Conservation (phyloP, 2,888 invertebrate species). For the Parapristionchus giblindavisi region DNA sequence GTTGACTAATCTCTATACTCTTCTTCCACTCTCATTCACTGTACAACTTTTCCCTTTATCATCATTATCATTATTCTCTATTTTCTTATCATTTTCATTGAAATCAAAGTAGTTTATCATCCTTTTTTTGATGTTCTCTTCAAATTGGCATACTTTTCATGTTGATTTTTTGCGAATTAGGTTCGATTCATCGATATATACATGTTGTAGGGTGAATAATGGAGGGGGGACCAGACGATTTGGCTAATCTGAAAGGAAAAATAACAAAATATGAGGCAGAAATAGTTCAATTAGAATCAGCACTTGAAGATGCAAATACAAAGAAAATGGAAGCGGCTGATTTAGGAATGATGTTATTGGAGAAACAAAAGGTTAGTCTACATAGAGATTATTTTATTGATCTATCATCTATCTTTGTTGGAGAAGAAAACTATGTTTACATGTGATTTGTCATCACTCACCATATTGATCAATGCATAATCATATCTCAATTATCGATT, state of each 20-base stretch:
- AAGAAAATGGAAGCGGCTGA: conserved; percentile 42
- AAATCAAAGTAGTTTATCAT: background rate
- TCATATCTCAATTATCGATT: background rate
- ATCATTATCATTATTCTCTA: background rate
- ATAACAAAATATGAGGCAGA: conserved; percentile 1
- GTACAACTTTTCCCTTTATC: conserved; percentile 3
- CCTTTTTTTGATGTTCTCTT: background rate
- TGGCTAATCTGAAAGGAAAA: conserved; percentile 8
- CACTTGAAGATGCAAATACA: conserved; percentile 54
- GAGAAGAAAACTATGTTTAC: too few species aligned
- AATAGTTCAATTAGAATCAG: conserved; percentile 14
- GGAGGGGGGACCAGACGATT: conserved; percentile 11
- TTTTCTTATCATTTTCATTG: background rate
- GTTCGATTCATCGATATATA: background rate
- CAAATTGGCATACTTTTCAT: background rate
- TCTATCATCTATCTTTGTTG: too few species aligned
- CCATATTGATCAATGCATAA: too few species aligned
- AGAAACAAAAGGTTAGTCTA: conserved; percentile 84
- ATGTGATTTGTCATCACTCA: too few species aligned
- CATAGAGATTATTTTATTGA: too few species aligned
- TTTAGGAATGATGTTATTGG: conserved; percentile 48
- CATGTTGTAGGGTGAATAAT: too few species aligned
- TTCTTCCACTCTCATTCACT: conserved; percentile 21
- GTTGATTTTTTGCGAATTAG: background rate
- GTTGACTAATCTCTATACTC: conserved; percentile 12